phyloP scores from a whole-genome alignment of 1,140 invertebrate species.

The Anoplolepis gracilipes region DNA sequence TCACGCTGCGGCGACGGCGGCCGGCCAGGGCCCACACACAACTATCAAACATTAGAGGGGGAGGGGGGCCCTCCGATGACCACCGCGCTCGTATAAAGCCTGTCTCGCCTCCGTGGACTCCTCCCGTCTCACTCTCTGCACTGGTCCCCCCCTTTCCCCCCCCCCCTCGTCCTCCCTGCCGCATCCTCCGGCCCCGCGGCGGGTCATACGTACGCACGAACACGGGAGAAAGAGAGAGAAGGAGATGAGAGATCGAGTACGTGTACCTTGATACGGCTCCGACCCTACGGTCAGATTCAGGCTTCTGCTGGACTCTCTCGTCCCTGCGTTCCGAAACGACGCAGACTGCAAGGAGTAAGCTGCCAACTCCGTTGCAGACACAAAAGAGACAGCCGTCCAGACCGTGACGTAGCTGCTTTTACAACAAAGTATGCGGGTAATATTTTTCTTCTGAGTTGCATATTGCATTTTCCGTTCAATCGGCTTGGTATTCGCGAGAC shows the following conservation, averaged over 20 bases:
- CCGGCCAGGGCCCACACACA: conserved; percentile 78
- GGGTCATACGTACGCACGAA: conserved; percentile 47
- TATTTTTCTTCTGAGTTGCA: conserved; percentile 24
- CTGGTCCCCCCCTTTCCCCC: too few species aligned
- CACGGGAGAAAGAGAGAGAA: not conserved
- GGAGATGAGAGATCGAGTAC: conserved; percentile 29
- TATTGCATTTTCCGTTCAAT: not conserved
- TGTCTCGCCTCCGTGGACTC: conserved; percentile 65
- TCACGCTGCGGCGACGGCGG: conserved; percentile 79
- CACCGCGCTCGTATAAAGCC: conserved; percentile 73
- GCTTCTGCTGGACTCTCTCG: conserved; percentile 32
- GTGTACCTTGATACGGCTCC: conserved; percentile 42
- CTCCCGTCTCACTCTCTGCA: conserved; percentile 51
- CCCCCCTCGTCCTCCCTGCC: conserved; percentile 37
- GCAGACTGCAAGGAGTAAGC: conserved; percentile 61
- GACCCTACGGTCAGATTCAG: conserved; percentile 31
- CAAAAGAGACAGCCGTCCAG: conserved; percentile 14
- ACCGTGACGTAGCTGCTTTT: conserved; percentile 41
- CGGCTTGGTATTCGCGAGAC: not conserved
- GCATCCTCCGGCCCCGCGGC: conserved; percentile 48
- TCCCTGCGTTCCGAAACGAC: conserved; percentile 59
- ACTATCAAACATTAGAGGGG: conserved; percentile 77
- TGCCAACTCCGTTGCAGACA: conserved; percentile 60
- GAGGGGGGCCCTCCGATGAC: conserved; percentile 60
- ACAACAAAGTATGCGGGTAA: conserved; percentile 36